phyloP scores from a whole-genome alignment of 2,797 vertebrate species.

The Oreortyx pictus region DNA sequence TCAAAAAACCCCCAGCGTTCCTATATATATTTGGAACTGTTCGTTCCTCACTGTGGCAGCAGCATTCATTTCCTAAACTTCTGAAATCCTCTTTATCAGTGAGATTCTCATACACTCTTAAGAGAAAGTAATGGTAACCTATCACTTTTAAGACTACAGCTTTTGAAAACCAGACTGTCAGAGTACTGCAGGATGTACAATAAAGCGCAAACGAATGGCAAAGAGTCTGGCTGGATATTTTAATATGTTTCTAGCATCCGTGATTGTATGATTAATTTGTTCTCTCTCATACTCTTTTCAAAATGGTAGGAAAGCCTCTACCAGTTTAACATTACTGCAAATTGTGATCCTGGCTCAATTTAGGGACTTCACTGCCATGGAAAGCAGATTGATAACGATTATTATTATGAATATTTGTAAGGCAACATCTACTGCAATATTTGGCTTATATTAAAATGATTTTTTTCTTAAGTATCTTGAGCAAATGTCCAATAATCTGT shows the following conservation, averaged over 20 bases:
- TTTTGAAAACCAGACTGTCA: constrained; percentile 61
- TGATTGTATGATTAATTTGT: constrained; percentile 51
- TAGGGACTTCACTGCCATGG: constrained; percentile 45
- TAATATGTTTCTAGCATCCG: constrained; percentile 50
- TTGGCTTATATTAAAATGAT: constrained; percentile 22
- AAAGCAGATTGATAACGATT: constrained; percentile 55
- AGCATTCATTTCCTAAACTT: constrained; percentile 66
- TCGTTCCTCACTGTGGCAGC: constrained; percentile 26
- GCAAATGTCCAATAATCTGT: constrained; percentile 26
- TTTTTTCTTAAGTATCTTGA: not conserved
- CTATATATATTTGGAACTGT: constrained; percentile 1
- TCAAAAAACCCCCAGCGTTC: constrained; percentile 18
- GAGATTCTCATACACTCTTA: constrained; percentile 61
- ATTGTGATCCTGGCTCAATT: constrained; percentile 27
- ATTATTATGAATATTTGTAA: constrained; percentile 49
- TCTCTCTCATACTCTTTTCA: constrained; percentile 47
- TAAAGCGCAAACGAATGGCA: constrained; percentile 4
- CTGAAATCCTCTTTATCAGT: constrained; percentile 69
- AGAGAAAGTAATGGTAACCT: constrained; percentile 69
- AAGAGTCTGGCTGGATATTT: constrained; percentile 40
- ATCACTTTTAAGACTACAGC: constrained; percentile 68
- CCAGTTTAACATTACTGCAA: constrained; percentile 27
- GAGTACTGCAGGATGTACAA: constrained; percentile 51
- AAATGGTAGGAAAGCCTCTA: constrained; percentile 40
- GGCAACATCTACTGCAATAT: constrained; percentile 37